These are phyloP conservation scores for Neopelma chrysocephalum DNA, from an alignment of 2,797 vertebrate species.

Conservation along the genomic window DNA sequence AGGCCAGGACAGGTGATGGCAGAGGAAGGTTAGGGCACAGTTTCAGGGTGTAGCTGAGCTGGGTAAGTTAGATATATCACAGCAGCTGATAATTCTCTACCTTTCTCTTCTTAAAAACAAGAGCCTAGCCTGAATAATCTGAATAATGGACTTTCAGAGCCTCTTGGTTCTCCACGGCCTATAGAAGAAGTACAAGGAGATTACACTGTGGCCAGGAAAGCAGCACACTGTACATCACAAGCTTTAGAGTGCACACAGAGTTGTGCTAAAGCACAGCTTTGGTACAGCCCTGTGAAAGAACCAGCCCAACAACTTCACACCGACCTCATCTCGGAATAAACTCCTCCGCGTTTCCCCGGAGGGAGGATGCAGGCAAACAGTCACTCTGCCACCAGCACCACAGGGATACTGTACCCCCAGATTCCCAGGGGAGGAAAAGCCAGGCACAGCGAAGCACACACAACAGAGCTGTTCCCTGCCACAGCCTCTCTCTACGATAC, in stretches of 20 bases:
- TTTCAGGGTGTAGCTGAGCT: neutral
- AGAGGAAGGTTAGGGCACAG: neutral
- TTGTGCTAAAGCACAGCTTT: neutral
- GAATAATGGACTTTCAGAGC: neutral
- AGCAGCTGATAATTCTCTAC: neutral
- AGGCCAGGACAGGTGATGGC: neutral
- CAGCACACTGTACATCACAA: accelerated
- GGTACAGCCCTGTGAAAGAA: neutral
- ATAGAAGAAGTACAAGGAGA: neutral
- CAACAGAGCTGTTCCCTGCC: neutral
- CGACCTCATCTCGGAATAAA: neutral
- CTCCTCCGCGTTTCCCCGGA: neutral
- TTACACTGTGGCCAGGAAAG: accelerated
- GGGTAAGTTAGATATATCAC: neutral
- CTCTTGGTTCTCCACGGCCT: neutral
- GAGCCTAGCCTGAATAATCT: neutral
- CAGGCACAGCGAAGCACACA: neutral
- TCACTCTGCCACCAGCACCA: neutral
- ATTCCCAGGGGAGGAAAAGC: neutral
- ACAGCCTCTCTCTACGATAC: neutral
- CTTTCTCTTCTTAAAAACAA: neutral
- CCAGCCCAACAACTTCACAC: neutral
- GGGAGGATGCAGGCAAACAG: neutral
- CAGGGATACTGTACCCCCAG: neutral
- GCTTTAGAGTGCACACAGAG: neutral